Percentiles rank a stretch among this genome's conserved stretches.
These are phyloP conservation scores for Synaphobranchus kaupii DNA, from an alignment of 2,797 vertebrate genomes.

Conservation along the genomic window DNA sequence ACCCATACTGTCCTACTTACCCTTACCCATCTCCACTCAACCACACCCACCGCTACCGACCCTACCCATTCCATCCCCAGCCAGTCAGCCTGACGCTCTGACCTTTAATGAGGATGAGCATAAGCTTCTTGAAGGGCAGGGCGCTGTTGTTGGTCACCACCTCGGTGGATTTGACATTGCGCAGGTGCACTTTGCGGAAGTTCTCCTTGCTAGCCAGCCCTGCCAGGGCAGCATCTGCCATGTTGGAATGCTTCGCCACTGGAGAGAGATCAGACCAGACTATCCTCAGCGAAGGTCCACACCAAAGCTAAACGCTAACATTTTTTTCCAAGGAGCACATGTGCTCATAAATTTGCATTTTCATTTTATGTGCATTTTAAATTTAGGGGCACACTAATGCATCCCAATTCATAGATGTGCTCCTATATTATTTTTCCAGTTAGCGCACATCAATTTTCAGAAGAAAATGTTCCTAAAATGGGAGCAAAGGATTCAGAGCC, in stretches of 20 bases:
- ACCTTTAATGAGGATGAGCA: slow-evolving; percentile 82
- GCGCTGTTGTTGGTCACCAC: slow-evolving; percentile 34
- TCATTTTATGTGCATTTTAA: too few species aligned
- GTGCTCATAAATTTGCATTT: too few species aligned
- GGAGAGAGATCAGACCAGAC: slow-evolving; percentile 15
- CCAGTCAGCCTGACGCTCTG: slow-evolving; percentile 32
- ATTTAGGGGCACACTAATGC: too few species aligned
- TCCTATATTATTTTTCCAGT: too few species aligned
- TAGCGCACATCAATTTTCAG: too few species aligned
- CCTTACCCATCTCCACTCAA: not conserved
- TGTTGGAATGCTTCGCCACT: slow-evolving; percentile 70
- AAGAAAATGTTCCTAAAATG: too few species aligned
- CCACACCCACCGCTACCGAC: slow-evolving; percentile 24
- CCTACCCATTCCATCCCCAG: not conserved
- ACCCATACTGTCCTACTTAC: not conserved
- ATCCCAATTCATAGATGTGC: too few species aligned
- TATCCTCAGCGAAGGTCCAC: not conserved
- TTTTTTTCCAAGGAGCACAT: too few species aligned
- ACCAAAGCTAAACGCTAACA: not conserved
- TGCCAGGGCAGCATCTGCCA: slow-evolving; percentile 33
- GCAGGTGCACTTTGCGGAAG: slow-evolving; percentile 39
- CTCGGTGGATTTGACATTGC: slow-evolving; percentile 47
- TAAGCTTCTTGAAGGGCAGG: slow-evolving; percentile 68
- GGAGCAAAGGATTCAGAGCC: too few species aligned
- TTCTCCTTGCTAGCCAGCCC: slow-evolving; percentile 45